These are phyloP conservation scores for Drosophila infuscata DNA, from an alignment of 2,888 invertebrate genomes.

Conservation along the genomic window DNA sequence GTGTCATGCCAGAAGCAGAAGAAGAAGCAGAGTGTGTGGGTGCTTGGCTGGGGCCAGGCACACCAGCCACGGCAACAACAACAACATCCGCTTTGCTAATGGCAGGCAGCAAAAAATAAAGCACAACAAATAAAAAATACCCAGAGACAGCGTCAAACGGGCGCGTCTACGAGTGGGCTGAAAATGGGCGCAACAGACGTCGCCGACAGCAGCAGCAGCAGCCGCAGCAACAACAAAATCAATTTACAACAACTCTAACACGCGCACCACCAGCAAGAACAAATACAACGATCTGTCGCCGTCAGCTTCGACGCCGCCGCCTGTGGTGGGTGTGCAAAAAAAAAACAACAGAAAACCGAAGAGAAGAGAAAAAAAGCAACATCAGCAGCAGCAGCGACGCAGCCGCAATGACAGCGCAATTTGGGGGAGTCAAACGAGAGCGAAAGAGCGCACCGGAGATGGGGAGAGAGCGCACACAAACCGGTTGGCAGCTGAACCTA, in stretches of 20 bases:
- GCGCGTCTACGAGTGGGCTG: constrained; percentile 81
- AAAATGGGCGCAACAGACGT: constrained; percentile 80
- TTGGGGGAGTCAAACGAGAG: constrained; percentile 71
- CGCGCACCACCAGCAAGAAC: constrained; percentile 70
- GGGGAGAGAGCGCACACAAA: constrained; percentile 45
- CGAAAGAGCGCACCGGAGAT: constrained; percentile 29
- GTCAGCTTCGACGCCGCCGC: constrained; percentile 27
- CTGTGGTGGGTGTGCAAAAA: constrained; percentile 74
- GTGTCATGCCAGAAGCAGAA: constrained; percentile 67
- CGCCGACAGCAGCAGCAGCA: constrained; percentile 36
- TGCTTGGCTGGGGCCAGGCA: constrained; percentile 14
- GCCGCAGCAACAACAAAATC: constrained; percentile 65
- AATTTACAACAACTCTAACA: constrained; percentile 74
- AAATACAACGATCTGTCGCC: constrained; percentile 65
- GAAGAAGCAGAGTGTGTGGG: constrained; percentile 27
- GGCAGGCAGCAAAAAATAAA: constrained; percentile 56
- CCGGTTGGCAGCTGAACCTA: constrained; percentile 71
- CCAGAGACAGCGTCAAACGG: constrained; percentile 49
- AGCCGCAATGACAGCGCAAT: constrained; percentile 63
- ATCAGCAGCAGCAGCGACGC: constrained; percentile 31
- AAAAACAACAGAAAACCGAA: background rate
- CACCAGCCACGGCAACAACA: constrained; percentile 37
- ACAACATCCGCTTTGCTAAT: constrained; percentile 81
- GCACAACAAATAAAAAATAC: constrained; percentile 31
- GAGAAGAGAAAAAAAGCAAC: constrained; percentile 15